Evolutionary conservation across 1,140 invertebrate genomes (phyloP).

Genomic region (Eurosta solidaginis): DNA sequence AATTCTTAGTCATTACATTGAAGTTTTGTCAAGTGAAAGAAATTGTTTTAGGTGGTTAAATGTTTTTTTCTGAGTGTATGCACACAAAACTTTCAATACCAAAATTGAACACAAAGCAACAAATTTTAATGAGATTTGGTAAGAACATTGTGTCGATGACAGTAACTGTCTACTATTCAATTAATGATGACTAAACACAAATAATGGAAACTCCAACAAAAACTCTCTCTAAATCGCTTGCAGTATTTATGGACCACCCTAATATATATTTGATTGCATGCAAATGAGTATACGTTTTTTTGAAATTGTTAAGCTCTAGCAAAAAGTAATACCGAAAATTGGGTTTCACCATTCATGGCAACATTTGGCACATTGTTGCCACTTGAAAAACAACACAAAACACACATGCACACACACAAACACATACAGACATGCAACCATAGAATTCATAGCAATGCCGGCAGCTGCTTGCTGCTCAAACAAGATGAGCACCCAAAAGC

Average conservation of each 20-base stretch:
- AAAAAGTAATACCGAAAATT: neutral
- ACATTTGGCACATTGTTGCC: constrained; percentile 15
- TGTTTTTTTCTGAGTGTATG: too few species aligned
- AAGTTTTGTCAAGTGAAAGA: too few species aligned
- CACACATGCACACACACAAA: neutral
- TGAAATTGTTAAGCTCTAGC: neutral
- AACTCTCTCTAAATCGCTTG: neutral
- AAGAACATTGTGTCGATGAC: too few species aligned
- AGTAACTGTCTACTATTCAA: too few species aligned
- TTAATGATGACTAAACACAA: too few species aligned
- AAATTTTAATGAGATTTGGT: too few species aligned
- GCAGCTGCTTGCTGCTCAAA: neutral
- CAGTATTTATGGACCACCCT: neutral
- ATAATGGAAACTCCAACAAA: too few species aligned
- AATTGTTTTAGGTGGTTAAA: too few species aligned
- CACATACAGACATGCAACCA: neutral
- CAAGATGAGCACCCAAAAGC: neutral
- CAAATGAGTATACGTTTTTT: neutral
- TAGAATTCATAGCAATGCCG: neutral
- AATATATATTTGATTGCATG: neutral
- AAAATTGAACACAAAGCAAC: too few species aligned
- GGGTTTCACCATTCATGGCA: neutral
- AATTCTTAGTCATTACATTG: too few species aligned
- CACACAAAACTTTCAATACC: too few species aligned
- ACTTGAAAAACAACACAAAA: neutral